These are phyloP conservation scores for Pungitius pungitius DNA, from an alignment of 2,113 vertebrate species.

Conservation along the genomic window DNA sequence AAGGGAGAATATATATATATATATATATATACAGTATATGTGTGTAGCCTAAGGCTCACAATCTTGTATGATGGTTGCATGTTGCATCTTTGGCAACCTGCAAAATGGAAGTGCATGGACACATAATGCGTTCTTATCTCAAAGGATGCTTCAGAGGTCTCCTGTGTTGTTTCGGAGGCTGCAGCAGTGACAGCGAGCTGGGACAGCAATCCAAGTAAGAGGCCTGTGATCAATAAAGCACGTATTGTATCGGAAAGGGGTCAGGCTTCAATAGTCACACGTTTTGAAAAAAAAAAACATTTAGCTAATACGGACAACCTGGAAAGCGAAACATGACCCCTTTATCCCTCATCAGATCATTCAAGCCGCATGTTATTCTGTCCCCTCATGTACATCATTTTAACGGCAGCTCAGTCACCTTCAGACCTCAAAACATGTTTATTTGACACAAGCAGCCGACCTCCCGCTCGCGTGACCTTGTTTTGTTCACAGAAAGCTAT, in stretches of 20 bases:
- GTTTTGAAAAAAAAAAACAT: slow-evolving; percentile 39
- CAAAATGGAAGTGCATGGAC: background rate
- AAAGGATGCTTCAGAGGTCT: background rate
- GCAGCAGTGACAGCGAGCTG: slow-evolving; percentile 37
- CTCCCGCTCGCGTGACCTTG: background rate
- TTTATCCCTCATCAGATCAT: background rate
- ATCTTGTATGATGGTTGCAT: background rate
- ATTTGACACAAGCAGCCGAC: slow-evolving; percentile 20
- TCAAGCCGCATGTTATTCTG: slow-evolving; percentile 16
- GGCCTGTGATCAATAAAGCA: slow-evolving; percentile 60
- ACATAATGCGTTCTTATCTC: background rate
- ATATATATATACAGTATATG: no score
- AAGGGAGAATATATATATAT: background rate
- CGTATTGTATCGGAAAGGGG: slow-evolving; percentile 37
- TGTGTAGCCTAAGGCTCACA: background rate
- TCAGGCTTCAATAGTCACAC: slow-evolving; percentile 26
- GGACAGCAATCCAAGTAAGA: slow-evolving; percentile 53
- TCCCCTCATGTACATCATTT: background rate
- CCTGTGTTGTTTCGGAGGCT: slow-evolving; percentile 27
- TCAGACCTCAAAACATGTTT: slow-evolving; percentile 15
- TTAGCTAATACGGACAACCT: background rate
- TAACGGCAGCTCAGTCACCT: slow-evolving; percentile 6
- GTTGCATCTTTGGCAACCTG: slow-evolving; percentile 2
- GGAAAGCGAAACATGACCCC: background rate
- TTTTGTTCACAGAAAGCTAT: slow-evolving; percentile 1